These are phyloP conservation scores for Drosophila nigritarsus DNA, from an alignment of 2,888 invertebrate genomes.

Conservation along the genomic window DNA sequence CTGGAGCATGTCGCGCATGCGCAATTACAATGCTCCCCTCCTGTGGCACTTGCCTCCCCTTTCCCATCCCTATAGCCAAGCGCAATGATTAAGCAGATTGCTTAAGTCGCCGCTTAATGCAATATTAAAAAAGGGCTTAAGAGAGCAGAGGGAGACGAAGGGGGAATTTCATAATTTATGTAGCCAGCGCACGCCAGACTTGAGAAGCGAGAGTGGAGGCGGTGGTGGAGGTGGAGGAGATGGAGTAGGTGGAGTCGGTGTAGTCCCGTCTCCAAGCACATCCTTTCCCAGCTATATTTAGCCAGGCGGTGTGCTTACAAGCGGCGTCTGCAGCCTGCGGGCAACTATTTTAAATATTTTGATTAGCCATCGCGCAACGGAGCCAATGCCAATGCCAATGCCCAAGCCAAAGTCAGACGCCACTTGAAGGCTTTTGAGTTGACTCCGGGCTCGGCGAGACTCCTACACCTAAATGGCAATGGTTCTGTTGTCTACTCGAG, in stretches of 20 bases:
- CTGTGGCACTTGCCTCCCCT: conserved; percentile 7
- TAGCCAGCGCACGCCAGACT: conserved; percentile 39
- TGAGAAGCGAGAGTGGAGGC: neutral
- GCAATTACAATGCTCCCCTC: conserved; percentile 62
- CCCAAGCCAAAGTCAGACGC: conserved; percentile 48
- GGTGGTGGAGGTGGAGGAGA: no score
- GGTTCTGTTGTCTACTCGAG: neutral
- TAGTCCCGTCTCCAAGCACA: conserved; percentile 29
- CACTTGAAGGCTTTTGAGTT: conserved; percentile 45
- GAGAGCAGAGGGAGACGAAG: neutral
- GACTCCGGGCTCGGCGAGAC: conserved; percentile 2
- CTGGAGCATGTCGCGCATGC: conserved; percentile 75
- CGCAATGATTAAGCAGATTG: conserved; percentile 71
- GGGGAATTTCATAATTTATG: conserved; percentile 46
- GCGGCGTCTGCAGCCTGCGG: conserved; percentile 43
- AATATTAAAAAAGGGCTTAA: conserved; percentile 52
- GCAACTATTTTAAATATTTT: conserved; percentile 73
- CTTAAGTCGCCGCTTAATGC: conserved; percentile 60
- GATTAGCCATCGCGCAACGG: conserved; percentile 57
- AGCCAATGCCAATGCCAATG: conserved; percentile 4
- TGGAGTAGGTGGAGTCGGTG: conserved; percentile 18
- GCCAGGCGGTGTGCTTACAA: conserved; percentile 16
- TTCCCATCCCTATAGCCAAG: conserved; percentile 1
- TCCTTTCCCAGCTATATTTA: conserved; percentile 57
- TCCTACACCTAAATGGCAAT: conserved; percentile 53